These are phyloP conservation scores for Cyaniris semiargus DNA, from an alignment of 2,888 invertebrate genomes.

Conservation along the genomic window DNA sequence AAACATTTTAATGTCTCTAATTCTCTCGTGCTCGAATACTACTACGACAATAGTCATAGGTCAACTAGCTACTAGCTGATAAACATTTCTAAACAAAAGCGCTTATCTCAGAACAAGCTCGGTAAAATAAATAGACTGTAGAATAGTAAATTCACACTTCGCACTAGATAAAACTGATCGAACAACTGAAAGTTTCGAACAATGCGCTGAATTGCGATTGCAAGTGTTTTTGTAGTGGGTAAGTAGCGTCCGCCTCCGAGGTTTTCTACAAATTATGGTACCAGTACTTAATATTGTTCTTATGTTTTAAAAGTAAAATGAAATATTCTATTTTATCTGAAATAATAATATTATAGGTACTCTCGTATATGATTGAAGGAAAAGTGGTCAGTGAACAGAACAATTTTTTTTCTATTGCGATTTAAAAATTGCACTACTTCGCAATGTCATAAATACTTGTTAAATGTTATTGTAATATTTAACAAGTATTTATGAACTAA, in stretches of 20 bases:
- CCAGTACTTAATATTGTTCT: not conserved
- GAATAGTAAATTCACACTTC: conserved; percentile 14
- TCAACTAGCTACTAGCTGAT: not conserved
- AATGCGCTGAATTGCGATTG: conserved; percentile 10
- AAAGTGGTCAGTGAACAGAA: no score
- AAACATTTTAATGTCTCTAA: no score
- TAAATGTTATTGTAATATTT: no score
- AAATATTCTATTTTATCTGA: not conserved
- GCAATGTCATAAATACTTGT: no score
- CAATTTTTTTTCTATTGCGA: no score
- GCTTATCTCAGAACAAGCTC: not conserved
- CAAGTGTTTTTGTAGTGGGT: conserved; percentile 4
- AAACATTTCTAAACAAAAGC: conserved; percentile 3
- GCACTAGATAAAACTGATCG: conserved; percentile 18
- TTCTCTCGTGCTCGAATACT: not conserved
- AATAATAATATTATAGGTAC: no score
- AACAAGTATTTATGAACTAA: no score
- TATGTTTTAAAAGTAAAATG: not conserved
- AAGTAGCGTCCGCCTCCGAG: not conserved
- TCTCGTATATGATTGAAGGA: no score
- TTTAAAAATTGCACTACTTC: no score
- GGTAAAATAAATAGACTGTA: not conserved
- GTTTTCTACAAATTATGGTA: not conserved
- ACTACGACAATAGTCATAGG: not conserved
- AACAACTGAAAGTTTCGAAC: conserved; percentile 18